These are phyloP conservation scores for Herpetotheres cachinnans DNA, from an alignment of 2,113 vertebrate genomes.

Conservation along the genomic window DNA sequence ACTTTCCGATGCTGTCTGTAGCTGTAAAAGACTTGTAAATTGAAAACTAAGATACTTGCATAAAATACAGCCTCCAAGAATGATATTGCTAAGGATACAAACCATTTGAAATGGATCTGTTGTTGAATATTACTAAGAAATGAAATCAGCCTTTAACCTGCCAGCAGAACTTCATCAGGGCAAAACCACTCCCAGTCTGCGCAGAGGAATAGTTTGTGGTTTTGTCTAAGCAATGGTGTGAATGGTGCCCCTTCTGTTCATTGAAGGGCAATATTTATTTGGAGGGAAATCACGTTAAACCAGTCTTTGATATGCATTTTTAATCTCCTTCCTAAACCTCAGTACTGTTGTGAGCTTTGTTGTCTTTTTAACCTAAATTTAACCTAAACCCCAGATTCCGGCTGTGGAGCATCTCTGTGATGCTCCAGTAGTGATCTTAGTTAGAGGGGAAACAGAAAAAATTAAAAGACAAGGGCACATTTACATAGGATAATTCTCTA, in stretches of 20 bases:
- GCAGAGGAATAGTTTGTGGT: neutral
- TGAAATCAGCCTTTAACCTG: neutral
- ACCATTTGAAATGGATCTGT: rapidly evolving
- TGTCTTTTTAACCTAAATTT: neutral
- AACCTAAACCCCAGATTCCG: neutral
- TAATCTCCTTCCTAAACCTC: neutral
- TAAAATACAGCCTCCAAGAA: neutral
- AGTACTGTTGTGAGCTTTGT: neutral
- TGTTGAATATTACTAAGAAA: neutral
- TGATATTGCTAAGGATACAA: neutral
- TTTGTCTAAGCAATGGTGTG: neutral
- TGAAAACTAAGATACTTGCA: neutral
- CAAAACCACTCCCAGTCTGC: neutral
- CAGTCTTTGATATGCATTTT: neutral
- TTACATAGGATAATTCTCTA: neutral
- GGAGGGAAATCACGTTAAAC: neutral
- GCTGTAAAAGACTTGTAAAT: neutral
- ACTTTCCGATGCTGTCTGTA: neutral
- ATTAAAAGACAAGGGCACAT: neutral
- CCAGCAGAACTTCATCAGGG: neutral
- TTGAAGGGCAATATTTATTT: neutral
- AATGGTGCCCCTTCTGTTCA: neutral
- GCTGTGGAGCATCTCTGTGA: neutral
- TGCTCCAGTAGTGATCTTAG: neutral
- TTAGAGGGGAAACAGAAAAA: neutral